Percentiles rank a stretch among this genome's conserved stretches.
Evolutionary conservation across 2,888 invertebrate species (phyloP).

Genomic region (Tinea trinotella): DNA sequence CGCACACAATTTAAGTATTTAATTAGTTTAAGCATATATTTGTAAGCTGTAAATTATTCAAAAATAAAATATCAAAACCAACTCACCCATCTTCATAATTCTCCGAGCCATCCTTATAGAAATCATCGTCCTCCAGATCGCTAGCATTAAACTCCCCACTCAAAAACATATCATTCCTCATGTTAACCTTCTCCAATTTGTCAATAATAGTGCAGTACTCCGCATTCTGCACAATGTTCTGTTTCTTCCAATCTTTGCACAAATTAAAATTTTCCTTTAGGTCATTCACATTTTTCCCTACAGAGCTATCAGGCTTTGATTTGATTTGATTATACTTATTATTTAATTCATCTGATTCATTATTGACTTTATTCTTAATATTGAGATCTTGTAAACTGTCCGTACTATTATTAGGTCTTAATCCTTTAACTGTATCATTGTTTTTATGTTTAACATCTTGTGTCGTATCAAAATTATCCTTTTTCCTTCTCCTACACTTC

Average conservation of each 20-base stretch:
- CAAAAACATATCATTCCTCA: conserved; percentile 53
- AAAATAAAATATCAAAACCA: conserved; percentile 27
- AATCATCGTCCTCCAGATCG: conserved; percentile 46
- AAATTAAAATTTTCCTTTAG: conserved; percentile 25
- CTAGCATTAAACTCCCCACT: conserved; percentile 47
- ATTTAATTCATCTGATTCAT: conserved; percentile 27
- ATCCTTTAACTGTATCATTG: too few relatives aligned
- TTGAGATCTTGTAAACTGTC: too few relatives aligned
- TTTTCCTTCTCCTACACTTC: conserved; percentile 50
- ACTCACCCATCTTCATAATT: conserved; percentile 50
- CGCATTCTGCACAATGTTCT: conserved; percentile 7
- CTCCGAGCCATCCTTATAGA: conserved; percentile 43
- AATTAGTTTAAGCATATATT: too few relatives aligned
- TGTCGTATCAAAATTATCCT: conserved; percentile 32
- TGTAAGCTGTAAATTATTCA: too few relatives aligned
- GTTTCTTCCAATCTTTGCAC: conserved; percentile 23
- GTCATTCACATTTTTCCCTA: conserved; percentile 57
- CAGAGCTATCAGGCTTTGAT: conserved; percentile 36
- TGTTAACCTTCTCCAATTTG: conserved; percentile 48
- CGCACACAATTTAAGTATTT: too few relatives aligned
- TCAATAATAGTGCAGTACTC: conserved; percentile 44
- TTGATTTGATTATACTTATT: conserved; percentile 29
- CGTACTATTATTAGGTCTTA: too few relatives aligned
- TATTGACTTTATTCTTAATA: neutral
- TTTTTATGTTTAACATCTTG: too few relatives aligned